A percentile compares a stretch with the other conserved stretches of the same genome.
phyloP scores from a whole-genome alignment of 2,797 vertebrate species.

The Ctenopoma multispine region DNA sequence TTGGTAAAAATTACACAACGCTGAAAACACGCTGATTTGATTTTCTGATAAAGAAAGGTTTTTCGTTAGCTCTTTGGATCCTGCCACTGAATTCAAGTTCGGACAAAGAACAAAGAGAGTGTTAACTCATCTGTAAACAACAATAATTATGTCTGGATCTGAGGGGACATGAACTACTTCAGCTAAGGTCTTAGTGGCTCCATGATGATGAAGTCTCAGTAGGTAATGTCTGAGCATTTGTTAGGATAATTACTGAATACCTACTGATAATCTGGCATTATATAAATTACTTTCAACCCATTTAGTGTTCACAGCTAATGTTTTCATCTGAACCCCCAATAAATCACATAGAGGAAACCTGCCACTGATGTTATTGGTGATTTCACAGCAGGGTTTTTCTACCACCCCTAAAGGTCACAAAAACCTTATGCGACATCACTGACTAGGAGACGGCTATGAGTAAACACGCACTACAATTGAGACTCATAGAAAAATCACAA shows the following conservation, averaged over 20 bases:
- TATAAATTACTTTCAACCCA: slow-evolving; percentile 24
- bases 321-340: slow-evolving; percentile 10
- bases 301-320: slow-evolving; percentile 18
- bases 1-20: slow-evolving; percentile 50
- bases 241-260: slow-evolving; percentile 27
- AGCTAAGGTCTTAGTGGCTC: slow-evolving; percentile 21
- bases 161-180: slow-evolving; percentile 4
- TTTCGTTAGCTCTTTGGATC: slow-evolving; percentile 72
- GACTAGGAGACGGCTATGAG: slow-evolving; percentile 30
- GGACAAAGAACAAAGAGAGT: slow-evolving; percentile 39
- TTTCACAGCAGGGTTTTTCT: slow-evolving; percentile 50
- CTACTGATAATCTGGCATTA: slow-evolving; percentile 20
- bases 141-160: slow-evolving; percentile 32
- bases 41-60: slow-evolving; percentile 52
- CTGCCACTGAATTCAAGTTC: slow-evolving; percentile 62
- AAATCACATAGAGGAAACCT: slow-evolving; percentile 21
- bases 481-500: not conserved
- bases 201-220: slow-evolving; percentile 43
- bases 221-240: slow-evolving; percentile 29
- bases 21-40: slow-evolving; percentile 39
- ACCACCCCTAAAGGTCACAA: slow-evolving; percentile 10
- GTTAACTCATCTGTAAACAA: slow-evolving; percentile 68
- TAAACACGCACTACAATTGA: not conserved
- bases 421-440: slow-evolving; percentile 34
- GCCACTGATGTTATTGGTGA: slow-evolving; percentile 29